Base-by-base conservation (phyloP, 1,140 invertebrate genomes). In the Listronotus oregonensis region DNA sequence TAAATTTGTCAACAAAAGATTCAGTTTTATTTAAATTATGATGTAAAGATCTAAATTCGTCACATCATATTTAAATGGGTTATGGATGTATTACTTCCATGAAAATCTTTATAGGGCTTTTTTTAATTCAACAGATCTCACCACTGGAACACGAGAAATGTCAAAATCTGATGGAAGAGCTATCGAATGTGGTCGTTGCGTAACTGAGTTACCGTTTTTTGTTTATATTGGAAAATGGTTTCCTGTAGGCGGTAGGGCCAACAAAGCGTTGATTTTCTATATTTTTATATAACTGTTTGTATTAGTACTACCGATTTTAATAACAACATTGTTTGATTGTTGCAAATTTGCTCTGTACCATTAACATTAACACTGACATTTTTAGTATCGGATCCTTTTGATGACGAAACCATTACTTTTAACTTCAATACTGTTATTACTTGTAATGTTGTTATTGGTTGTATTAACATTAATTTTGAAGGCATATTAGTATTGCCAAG, bases 111-210 rank as follows among this genome's bases (percentile, higher is more conserved):
- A 34, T 71, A 78, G 0, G 74, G 68, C 59, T 80, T 80, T 27
- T 44, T 80, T 80, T 6, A 80, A 67, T 67, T 80, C 79, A 11
- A 80, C 78, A 3, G 78, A 71, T 43, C 78, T 50, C 11, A 80
- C 78, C 32, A 80, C 76, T 15, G 79, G 79, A 11, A 80, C 73
- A 52, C 78, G 58, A 7, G 77, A 78, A 10, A 75, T 68, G 56
- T 80, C 77, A 51, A 73, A 75, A 47, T 71, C 64, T 17, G 67
- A 64, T 32, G 72, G 68, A 11, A 77, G 68, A 8, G 78, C 76
- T 34, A 78, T 73, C 1, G 77, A 78, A 69, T 79, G 76, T 7
- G 78, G 78, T 44, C 78, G 52, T 34, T 64, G 64, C 6, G n/a
- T 31, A 0, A 34, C 4, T 10, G 8, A 44, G 32, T 21, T 17